phyloP scores from a whole-genome alignment of 1,140 invertebrate species.

The Coelopa frigida region DNA sequence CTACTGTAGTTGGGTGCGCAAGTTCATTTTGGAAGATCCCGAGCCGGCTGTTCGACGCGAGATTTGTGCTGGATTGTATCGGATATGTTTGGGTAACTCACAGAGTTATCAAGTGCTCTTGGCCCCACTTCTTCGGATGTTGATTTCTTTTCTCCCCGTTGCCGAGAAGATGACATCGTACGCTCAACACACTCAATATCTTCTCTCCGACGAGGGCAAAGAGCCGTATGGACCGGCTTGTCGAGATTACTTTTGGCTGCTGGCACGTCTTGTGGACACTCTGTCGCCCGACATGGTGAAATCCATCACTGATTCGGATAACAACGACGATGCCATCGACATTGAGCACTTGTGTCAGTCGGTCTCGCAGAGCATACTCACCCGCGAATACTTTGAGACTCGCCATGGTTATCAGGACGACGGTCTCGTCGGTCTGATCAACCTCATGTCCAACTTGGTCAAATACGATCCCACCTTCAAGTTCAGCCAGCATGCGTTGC shows the following conservation, averaged over 20 bases:
- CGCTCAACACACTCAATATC: conserved; percentile 47
- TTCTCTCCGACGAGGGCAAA: conserved; percentile 70
- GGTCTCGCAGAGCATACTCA: conserved; percentile 65
- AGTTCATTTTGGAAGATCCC: conserved; percentile 74
- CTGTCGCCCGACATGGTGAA: conserved; percentile 71
- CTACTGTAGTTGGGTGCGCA: conserved; percentile 64
- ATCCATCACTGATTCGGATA: conserved; percentile 45
- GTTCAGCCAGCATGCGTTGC: conserved; percentile 66
- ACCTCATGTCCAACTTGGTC: conserved; percentile 75
- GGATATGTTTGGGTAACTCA: conserved; percentile 69
- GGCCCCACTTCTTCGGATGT: conserved; percentile 68
- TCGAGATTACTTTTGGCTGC: conserved; percentile 88
- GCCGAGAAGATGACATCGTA: conserved; percentile 80
- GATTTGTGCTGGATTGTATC: conserved; percentile 80
- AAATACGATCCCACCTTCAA: conserved; percentile 86
- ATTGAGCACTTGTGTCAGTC: conserved; percentile 69
- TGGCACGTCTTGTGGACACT: conserved; percentile 80
- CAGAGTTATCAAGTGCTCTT: conserved; percentile 56
- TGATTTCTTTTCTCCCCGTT: conserved; percentile 70
- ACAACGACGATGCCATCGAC: conserved; percentile 55
- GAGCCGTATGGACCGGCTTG: conserved; percentile 89
- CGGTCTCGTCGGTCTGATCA: conserved; percentile 81
- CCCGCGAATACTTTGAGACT: conserved; percentile 73
- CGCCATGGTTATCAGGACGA: conserved; percentile 80
- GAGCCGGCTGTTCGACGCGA: conserved; percentile 80